Conservation (phyloP, 2,888 invertebrate genomes). For the Ellobium chinense region DNA sequence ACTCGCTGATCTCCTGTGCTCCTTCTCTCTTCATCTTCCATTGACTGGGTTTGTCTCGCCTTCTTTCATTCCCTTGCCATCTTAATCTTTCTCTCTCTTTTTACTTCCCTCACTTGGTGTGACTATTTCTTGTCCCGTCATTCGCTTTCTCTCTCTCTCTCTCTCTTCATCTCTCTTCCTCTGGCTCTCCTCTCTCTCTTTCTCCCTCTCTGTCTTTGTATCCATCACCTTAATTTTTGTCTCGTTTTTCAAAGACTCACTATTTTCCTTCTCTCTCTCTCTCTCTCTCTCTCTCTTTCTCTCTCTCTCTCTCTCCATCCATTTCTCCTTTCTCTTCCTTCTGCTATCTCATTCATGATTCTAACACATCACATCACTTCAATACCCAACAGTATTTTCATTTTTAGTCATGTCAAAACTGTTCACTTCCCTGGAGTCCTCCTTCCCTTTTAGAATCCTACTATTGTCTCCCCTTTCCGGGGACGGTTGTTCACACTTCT, state of each 20-base stretch:
- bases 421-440: too few relatives aligned
- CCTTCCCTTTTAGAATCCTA: too few relatives aligned
- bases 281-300: background rate
- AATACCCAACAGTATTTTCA: too few relatives aligned
- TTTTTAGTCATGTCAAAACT: too few relatives aligned
- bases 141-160: background rate
- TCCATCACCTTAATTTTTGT: background rate
- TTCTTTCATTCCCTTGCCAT: background rate
- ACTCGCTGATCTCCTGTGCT: too few relatives aligned
- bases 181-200: background rate
- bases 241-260: conserved; percentile 1
- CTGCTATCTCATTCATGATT: too few relatives aligned
- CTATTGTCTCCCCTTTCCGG: too few relatives aligned
- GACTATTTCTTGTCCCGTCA: background rate
- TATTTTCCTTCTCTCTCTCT: background rate
- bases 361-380: too few relatives aligned
- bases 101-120: background rate
- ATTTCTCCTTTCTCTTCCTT: background rate
- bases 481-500: too few relatives aligned
- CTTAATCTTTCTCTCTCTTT: conserved; percentile 11
- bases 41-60: too few relatives aligned
- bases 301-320: background rate
- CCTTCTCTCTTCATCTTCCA: too few relatives aligned
- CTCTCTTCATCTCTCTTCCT: conserved; percentile 1
- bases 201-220: background rate